These are phyloP conservation scores for Bombus haemorrhoidalis DNA, from an alignment of 1,140 invertebrate species.

Conservation along the genomic window DNA sequence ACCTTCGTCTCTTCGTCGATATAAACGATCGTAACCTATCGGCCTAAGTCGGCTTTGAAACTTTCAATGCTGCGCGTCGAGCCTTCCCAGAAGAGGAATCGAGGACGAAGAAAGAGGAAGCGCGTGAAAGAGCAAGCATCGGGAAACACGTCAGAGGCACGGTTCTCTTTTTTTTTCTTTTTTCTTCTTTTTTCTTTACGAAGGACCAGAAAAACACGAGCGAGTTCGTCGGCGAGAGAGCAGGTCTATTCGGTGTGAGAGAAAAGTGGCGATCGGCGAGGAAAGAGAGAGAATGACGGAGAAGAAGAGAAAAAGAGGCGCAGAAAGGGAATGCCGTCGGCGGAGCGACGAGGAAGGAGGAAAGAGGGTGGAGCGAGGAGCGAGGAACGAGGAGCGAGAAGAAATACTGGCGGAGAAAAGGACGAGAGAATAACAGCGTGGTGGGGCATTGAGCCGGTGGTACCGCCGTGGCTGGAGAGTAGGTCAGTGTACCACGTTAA, in stretches of 20 bases:
- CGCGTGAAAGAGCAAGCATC: conserved; percentile 6
- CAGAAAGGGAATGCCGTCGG: conserved; percentile 12
- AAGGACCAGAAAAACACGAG: background rate
- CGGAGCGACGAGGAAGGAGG: conserved; percentile 56
- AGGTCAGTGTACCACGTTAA: conserved; percentile 83
- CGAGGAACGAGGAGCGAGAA: conserved; percentile 48
- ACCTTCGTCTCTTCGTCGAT: too few relatives aligned
- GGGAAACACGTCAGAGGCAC: background rate
- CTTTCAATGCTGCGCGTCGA: background rate
- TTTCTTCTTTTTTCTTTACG: background rate
- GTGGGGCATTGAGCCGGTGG: conserved; percentile 57
- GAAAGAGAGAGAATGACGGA: conserved; percentile 13
- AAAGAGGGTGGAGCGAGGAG: conserved; percentile 51
- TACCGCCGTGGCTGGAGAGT: conserved; percentile 74
- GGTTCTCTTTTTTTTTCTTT: too few relatives aligned
- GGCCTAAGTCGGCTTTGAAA: background rate
- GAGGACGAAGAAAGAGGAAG: conserved; percentile 40
- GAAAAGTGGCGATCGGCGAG: background rate
- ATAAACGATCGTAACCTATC: too few relatives aligned
- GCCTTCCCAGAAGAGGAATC: conserved; percentile 3
- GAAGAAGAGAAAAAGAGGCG: too few relatives aligned
- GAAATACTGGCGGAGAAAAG: conserved; percentile 53
- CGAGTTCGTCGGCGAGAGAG: background rate
- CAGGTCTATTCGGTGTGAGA: background rate
- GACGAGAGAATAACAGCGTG: conserved; percentile 68